Evolutionary conservation across 1,140 invertebrate genomes (phyloP), one percentile per base, ranked within the genome.

Genomic region (Onthophagus taurus): DNA sequence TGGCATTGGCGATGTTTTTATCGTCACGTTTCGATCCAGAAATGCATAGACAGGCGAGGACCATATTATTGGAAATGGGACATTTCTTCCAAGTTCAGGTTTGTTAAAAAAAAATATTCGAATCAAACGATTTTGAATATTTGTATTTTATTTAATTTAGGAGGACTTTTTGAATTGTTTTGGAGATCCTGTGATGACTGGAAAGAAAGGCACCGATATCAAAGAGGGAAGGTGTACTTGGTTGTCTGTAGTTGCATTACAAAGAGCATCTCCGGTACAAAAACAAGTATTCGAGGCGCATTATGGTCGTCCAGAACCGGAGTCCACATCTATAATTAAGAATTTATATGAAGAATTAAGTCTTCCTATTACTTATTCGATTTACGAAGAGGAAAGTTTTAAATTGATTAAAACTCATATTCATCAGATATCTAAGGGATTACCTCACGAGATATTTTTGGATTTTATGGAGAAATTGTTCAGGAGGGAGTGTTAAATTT

Each of bases 101-200:
- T 14, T 12, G 43, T 39, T 47, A 42, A 39, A 50, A 2, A 45
- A 29, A 50, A 64, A 37, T 2, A 9, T 41, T 3, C n/a, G 9
- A 41, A 14, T 26, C 31, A 9, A 9, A 29, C 2, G 14, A 14
- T 16, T 9, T 30, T 42, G n/a, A 37, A 37, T 18, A 7, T 13
- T 20, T 7, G 8, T 33, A 9, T 33, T 6, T 33, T 38, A 7
- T 26, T 41, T 20, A 30, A 78, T 77, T 19, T 75, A 93, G 77
- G 88, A 97, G 68, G 93, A 97, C 60, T 96, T 83, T 62, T 69
- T 97, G 6, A 91, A 96, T 62, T 92, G 85, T 59, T 97, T 84
- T 64, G 91, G 90, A 2, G 78, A 93, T 64, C 73, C 81, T 8
- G 68, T 76, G 16, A 71, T 85, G 0, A 92, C 80, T 4, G 92